Evolutionary conservation across 2,113 vertebrate species (phyloP), one percentile per base, ranked within the genome.

Genomic region (Rhizomys pruinosus): DNA sequence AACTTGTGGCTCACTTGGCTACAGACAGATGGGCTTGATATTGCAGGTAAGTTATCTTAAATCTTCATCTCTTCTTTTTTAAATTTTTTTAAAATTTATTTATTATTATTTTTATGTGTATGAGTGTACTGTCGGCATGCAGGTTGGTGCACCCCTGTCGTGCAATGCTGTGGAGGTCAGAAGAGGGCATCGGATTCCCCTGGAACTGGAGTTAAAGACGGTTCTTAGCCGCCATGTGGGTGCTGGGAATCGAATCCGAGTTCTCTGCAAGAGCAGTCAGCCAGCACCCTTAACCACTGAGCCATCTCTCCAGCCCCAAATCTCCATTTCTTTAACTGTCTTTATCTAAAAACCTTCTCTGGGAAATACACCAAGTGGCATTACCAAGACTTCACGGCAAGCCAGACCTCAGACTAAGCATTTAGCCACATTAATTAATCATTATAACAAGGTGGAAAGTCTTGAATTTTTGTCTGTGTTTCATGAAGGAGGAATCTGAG

Each of bases 341-440:
- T 84, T 25, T 13, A 44, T 76, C 17, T 10, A 16, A 22, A 39
- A 93, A 66, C 37, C 7, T 23, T n/a, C 25, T 23, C 37, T 11
- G 78, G 77, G 39, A 44, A 17, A 37, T 19, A 5, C 73, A 42
- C 61, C 82, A 71, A 6, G 42, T 1, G 29, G 8, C 23, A 10
- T n/a, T 19, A 3, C 4, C 7, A 32, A 76, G 61, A 55, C 29
- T 2, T 74, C 2, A 0, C 19, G 2, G 44, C 8, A 13, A 81
- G 73, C 44, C 59, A 47, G 80, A 32, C 37, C 66, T 32, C 1
- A 52, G 69, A 7, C 47, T n/a, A 15, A 63, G 79, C 13, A 9
- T 0, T 76, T 1, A 25, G 7, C 39, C 34, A 1, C 0, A 0
- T 47, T 32, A 29, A 69, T 69, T 4, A 25, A 73, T 57, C 86